Evolutionary conservation across 2,797 vertebrate genomes (phyloP).

Genomic region (Oceanodroma leucorhoa): DNA sequence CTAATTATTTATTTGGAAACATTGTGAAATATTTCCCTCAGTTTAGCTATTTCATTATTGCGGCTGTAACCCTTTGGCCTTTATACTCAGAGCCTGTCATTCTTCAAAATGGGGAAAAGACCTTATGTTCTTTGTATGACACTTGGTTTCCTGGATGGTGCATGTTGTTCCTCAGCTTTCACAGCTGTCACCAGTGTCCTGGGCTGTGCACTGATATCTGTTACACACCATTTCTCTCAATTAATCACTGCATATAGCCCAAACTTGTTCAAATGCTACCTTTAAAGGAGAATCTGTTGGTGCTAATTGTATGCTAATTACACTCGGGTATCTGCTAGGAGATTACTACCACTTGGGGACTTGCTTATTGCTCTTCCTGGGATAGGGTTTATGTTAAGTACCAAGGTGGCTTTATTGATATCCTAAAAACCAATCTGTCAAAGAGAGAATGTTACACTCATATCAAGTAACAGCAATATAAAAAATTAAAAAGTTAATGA

Average conservation of each 20-base stretch:
- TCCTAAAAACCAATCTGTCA: neutral
- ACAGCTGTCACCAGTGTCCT: neutral
- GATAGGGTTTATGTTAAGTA: neutral
- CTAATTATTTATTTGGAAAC: neutral
- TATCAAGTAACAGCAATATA: neutral
- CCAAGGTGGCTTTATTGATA: neutral
- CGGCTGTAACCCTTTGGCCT: neutral
- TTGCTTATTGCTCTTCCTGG: neutral
- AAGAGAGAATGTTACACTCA: neutral
- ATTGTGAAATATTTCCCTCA: neutral
- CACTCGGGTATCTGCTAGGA: neutral
- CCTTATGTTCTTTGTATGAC: neutral
- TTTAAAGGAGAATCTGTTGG: neutral
- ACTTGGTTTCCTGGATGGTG: neutral
- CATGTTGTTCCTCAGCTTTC: neutral
- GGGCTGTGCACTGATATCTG: neutral
- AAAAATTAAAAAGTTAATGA: neutral
- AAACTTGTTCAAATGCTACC: neutral
- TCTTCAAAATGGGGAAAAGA: neutral
- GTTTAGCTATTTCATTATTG: neutral
- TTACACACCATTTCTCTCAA: neutral
- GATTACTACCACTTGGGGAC: neutral
- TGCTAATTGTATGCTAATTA: neutral
- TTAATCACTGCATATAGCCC: neutral
- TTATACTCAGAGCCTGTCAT: neutral